phyloP scores from a whole-genome alignment of 2,888 invertebrate genomes.

The Xestoiulus laeticollis region DNA sequence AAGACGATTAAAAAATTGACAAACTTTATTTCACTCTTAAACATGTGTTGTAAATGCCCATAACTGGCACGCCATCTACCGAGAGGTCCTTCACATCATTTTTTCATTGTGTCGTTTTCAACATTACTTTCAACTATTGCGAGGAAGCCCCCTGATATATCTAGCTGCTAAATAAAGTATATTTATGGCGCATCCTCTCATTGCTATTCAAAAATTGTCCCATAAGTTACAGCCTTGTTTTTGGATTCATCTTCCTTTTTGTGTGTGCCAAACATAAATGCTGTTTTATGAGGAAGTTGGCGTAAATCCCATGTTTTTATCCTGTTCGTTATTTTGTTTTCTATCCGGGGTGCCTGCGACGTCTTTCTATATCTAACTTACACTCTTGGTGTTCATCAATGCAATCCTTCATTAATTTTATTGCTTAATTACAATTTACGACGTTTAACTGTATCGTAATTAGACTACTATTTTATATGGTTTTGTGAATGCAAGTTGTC shows the following conservation, averaged over 20 bases:
- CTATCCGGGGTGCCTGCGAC: not conserved
- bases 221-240: constrained; percentile 1
- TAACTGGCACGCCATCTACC: not conserved
- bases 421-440: constrained; percentile 29
- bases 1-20: no score
- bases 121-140: not conserved
- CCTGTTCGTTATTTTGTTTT: constrained; percentile 13
- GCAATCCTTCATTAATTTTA: constrained; percentile 13
- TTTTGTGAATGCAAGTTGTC: not conserved
- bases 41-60: no score
- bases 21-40: no score
- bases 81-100: not conserved
- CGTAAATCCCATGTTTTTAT: not conserved
- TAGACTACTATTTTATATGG: not conserved
- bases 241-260: constrained; percentile 2
- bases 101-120: not conserved
- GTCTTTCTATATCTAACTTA: not conserved
- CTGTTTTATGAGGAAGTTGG: constrained; percentile 12
- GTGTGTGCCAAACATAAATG: not conserved
- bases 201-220: constrained; percentile 12
- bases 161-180: not conserved
- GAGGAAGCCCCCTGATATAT: not conserved
- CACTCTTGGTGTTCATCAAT: not conserved
- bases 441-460: not conserved
- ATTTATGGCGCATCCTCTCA: constrained; percentile 13